These are phyloP conservation scores for Drosophila rhopaloa DNA, from an alignment of 1,140 invertebrate genomes.

Conservation along the genomic window DNA sequence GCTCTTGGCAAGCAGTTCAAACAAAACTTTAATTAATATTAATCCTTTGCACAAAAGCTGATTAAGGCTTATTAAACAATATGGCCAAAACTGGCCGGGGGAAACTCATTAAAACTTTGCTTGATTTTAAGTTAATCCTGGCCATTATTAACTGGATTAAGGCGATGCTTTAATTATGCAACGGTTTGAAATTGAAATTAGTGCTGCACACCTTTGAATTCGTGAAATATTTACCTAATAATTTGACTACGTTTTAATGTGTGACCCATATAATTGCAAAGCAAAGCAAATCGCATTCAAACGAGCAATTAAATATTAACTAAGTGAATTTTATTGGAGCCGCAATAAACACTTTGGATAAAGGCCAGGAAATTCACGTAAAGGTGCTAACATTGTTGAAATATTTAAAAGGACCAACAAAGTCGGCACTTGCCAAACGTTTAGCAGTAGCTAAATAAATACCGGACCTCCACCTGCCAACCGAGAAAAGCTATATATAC, in stretches of 20 bases:
- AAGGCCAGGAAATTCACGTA: conserved; percentile 7
- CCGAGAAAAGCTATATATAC: conserved; percentile 8
- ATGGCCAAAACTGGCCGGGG: neutral
- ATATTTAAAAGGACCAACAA: conserved; percentile 59
- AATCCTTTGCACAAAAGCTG: conserved; percentile 44
- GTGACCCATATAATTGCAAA: conserved; percentile 10
- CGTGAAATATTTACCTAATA: conserved; percentile 27
- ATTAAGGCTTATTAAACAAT: conserved; percentile 37
- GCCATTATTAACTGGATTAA: conserved; percentile 47
- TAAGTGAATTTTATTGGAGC: conserved; percentile 39
- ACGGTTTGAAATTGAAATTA: conserved; percentile 29
- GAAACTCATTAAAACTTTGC: conserved; percentile 69
- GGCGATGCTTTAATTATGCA: conserved; percentile 11
- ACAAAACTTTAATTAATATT: conserved; percentile 78
- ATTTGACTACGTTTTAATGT: conserved; percentile 13
- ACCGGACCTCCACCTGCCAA: neutral
- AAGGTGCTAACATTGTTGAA: conserved; percentile 69
- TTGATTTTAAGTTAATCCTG: conserved; percentile 36
- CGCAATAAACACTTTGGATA: conserved; percentile 57
- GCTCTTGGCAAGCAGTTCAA: conserved; percentile 47
- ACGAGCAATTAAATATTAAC: conserved; percentile 73
- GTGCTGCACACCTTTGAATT: conserved; percentile 12
- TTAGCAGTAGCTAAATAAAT: conserved; percentile 33
- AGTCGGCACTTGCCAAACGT: conserved; percentile 13
- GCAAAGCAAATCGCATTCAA: conserved; percentile 24